These are phyloP conservation scores for Xiphorhynchus erythropygius DNA, from an alignment of 2,797 vertebrate genomes.

Conservation along the genomic window DNA sequence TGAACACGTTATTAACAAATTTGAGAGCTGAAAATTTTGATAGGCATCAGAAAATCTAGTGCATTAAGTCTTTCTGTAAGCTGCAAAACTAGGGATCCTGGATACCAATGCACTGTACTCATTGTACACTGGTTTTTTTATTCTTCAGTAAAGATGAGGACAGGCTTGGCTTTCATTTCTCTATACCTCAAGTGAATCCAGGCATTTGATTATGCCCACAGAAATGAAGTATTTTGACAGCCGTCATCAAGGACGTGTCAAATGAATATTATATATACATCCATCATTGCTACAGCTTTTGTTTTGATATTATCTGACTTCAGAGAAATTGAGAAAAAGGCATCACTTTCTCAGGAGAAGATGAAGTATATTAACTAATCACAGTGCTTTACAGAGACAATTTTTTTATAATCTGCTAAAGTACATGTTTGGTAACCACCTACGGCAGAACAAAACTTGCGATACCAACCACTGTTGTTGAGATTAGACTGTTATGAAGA, in stretches of 20 bases:
- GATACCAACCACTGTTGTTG: not conserved
- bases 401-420: not conserved
- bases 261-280: not conserved
- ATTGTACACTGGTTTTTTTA: not conserved
- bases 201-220: not conserved
- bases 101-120: not conserved
- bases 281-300: not conserved
- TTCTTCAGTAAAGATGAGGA: not conserved
- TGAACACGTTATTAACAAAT: not conserved
- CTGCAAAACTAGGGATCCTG: not conserved
- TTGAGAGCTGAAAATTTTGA: not conserved
- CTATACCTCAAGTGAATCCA: not conserved
- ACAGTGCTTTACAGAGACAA: not conserved
- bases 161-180: not conserved
- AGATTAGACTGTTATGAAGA: not conserved
- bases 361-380: not conserved
- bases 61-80: not conserved
- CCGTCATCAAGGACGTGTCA: not conserved
- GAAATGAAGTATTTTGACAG: not conserved
- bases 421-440: not conserved
- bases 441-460: not conserved
- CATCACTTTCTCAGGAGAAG: not conserved
- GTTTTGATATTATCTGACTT: not conserved
- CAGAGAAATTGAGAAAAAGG: not conserved
- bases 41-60: not conserved